These are phyloP conservation scores for Diglossa brunneiventris DNA, from an alignment of 2,113 vertebrate genomes.

Conservation along the genomic window DNA sequence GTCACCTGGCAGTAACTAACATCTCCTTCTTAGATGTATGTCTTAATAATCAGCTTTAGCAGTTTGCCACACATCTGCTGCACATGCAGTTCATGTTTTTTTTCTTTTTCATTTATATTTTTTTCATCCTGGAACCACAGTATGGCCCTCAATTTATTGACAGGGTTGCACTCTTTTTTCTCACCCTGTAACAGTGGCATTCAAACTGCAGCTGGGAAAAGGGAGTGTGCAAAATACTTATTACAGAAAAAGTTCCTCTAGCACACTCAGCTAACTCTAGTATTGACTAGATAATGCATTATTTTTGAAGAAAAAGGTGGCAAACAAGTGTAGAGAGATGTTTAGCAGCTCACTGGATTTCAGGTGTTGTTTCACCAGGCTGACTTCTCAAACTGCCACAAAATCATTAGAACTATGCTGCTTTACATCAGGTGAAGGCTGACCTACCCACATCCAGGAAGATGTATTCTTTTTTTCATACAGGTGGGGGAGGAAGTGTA, in stretches of 20 bases:
- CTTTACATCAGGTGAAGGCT: not conserved
- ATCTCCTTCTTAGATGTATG: not conserved
- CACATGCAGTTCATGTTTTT: not conserved
- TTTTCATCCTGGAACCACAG: not conserved
- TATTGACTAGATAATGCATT: not conserved
- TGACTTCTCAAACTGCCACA: not conserved
- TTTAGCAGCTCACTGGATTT: not conserved
- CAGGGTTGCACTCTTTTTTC: not conserved
- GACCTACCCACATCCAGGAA: not conserved
- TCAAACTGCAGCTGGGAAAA: not conserved
- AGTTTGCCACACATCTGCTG: not conserved
- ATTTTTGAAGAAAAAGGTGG: not conserved
- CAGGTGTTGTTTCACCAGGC: not conserved
- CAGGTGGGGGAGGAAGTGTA: accelerated
- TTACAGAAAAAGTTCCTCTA: not conserved
- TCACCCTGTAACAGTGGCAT: not conserved
- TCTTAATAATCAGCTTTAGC: not conserved
- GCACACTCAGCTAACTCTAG: not conserved
- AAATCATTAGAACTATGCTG: not conserved
- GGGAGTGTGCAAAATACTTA: not conserved
- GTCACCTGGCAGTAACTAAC: not conserved
- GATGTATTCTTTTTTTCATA: not conserved
- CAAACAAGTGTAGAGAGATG: not conserved
- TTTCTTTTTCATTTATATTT: not conserved
- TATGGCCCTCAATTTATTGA: not conserved